Evolutionary conservation across 2,888 invertebrate genomes (phyloP).

Genomic region (Tridacna gigas): DNA sequence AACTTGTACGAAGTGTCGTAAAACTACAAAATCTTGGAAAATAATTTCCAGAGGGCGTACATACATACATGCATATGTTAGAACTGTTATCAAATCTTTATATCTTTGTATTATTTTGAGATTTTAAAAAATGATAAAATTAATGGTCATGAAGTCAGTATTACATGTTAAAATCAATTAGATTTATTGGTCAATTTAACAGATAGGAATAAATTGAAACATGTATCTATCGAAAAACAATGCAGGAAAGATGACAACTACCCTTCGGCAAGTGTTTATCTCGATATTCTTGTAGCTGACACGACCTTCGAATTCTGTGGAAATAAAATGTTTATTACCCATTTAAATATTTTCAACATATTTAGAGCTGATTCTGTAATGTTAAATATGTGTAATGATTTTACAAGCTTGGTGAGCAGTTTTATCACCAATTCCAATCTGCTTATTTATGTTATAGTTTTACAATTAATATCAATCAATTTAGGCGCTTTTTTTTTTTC

Average conservation of each 20-base stretch:
- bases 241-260: slow-evolving; percentile 8
- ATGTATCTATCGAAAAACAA: slow-evolving; percentile 28
- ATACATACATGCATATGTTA: slow-evolving; percentile 32
- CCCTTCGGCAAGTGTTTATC: slow-evolving; percentile 1
- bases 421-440: background rate
- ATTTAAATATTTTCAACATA: slow-evolving; percentile 58
- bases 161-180: slow-evolving; percentile 61
- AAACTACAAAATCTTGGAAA: no score
- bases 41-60: no score
- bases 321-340: slow-evolving; percentile 48
- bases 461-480: no score
- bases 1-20: background rate
- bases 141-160: slow-evolving; percentile 62
- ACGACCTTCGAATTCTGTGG: slow-evolving; percentile 11
- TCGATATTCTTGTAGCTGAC: slow-evolving; percentile 7
- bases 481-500: no score
- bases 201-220: slow-evolving; percentile 20
- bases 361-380: slow-evolving; percentile 16
- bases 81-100: slow-evolving; percentile 57
- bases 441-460: no score
- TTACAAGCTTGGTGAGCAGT: slow-evolving; percentile 1
- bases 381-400: slow-evolving; percentile 10
- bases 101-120: slow-evolving; percentile 58
- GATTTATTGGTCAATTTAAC: slow-evolving; percentile 33
- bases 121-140: slow-evolving; percentile 53